Evolutionary conservation across 64 coral and sea anemone genomes (phyloP).

Genomic region (Platygyra sinensis): DNA sequence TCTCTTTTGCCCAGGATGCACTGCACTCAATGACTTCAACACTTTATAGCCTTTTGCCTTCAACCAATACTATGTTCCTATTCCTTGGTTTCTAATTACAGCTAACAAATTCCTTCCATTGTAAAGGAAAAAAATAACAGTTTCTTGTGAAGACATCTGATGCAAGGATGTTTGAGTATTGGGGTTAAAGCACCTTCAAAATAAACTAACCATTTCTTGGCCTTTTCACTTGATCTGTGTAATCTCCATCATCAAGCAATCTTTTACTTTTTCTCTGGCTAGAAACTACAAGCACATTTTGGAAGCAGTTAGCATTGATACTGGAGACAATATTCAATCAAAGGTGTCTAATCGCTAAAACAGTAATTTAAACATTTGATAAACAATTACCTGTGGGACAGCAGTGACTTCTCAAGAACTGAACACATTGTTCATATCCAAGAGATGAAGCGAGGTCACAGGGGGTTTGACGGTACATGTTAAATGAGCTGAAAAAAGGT

Average conservation of each 20-base stretch:
- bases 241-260: conserved; percentile 50
- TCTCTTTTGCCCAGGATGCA: too few relatives aligned
- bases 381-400: conserved; percentile 45
- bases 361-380: neutral
- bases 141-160: too few relatives aligned
- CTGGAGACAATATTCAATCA: too few relatives aligned
- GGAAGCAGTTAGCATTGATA: neutral
- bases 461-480: conserved; percentile 70
- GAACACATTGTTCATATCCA: conserved; percentile 53
- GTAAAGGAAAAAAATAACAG: too few relatives aligned
- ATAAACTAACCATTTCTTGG: conserved; percentile 59
- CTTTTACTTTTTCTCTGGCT: conserved; percentile 68
- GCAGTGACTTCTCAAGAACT: conserved; percentile 51
- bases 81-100: too few relatives aligned
- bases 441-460: conserved; percentile 72
- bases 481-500: conserved; percentile 37
- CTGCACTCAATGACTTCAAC: too few relatives aligned
- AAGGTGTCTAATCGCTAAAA: neutral
- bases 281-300: conserved; percentile 36
- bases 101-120: too few relatives aligned
- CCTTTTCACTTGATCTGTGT: conserved; percentile 36
- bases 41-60: too few relatives aligned
- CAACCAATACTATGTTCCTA: too few relatives aligned
- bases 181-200: neutral
- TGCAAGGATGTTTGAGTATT: neutral